A percentile compares a stretch with the other conserved stretches of the same genome.
Evolutionary conservation across 2,113 vertebrate species (phyloP).

Genomic region (Tamias sibiricus): DNA sequence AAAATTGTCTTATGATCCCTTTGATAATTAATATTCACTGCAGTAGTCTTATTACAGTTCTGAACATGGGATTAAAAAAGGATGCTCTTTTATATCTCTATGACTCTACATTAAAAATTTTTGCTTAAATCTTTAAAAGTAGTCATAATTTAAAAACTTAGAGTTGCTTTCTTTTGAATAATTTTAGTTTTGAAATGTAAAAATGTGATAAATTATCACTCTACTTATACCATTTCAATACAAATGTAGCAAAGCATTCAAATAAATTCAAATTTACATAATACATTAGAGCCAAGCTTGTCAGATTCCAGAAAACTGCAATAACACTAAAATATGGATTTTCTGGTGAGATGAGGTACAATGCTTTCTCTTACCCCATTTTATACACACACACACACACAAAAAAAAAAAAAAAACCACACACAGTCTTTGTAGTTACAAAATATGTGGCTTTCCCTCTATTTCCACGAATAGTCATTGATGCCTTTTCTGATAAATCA

Average conservation of each 20-base stretch:
- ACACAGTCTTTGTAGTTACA: not conserved
- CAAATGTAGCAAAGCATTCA: not conserved
- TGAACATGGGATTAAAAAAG: not conserved
- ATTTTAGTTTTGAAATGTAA: not conserved
- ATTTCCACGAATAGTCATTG: not conserved
- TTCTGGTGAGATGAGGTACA: not conserved
- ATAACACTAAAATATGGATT: not conserved
- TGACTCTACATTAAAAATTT: not conserved
- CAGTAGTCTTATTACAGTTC: not conserved
- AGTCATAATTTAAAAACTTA: not conserved
- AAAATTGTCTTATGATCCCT: not conserved
- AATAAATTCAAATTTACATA: not conserved
- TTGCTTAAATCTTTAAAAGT: conserved; percentile 32
- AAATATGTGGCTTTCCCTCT: not conserved
- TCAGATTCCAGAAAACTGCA: not conserved
- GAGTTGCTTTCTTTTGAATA: not conserved
- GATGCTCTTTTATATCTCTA: not conserved
- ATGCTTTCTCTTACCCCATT: not conserved
- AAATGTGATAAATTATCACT: not conserved
- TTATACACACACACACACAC: not conserved
- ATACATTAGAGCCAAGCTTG: not conserved
- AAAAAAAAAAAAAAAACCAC: too few relatives aligned
- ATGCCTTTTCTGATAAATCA: not conserved
- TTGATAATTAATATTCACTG: not conserved
- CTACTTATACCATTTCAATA: not conserved